Evolutionary conservation across 2,797 vertebrate species (phyloP).

Genomic region (Coluber constrictor): DNA sequence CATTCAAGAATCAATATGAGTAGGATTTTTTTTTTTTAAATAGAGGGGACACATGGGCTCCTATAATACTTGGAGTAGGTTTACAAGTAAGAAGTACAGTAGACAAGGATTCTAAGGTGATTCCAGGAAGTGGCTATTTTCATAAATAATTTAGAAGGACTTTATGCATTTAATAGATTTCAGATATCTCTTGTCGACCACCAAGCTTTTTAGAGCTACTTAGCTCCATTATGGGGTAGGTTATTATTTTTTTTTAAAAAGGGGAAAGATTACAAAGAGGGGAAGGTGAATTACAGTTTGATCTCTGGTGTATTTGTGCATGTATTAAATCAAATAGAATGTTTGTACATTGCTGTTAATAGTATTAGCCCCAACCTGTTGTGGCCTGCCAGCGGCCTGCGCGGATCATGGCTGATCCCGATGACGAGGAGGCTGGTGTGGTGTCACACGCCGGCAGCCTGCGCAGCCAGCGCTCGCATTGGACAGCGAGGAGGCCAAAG

Average conservation of each 20-base stretch:
- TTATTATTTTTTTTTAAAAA: background rate
- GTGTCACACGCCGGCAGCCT: too few relatives aligned
- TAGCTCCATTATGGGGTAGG: background rate
- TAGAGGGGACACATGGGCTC: background rate
- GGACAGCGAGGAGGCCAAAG: too few relatives aligned
- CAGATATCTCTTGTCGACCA: conserved; percentile 43
- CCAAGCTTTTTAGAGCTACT: conserved; percentile 40
- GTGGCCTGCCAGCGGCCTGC: too few relatives aligned
- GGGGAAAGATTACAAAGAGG: background rate
- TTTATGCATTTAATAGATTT: conserved; percentile 31
- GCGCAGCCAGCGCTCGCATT: too few relatives aligned
- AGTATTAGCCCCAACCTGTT: background rate
- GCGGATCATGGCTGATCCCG: too few relatives aligned
- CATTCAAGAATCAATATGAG: background rate
- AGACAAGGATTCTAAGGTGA: conserved; percentile 29
- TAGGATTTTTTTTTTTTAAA: background rate
- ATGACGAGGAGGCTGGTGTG: too few relatives aligned
- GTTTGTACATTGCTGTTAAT: background rate
- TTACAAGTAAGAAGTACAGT: conserved; percentile 4
- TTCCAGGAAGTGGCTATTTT: conserved; percentile 51
- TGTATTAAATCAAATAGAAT: background rate
- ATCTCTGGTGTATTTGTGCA: background rate
- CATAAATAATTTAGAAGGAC: conserved; percentile 60
- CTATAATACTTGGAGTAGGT: background rate
- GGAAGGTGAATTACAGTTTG: background rate